A percentile compares a stretch with the other conserved stretches of the same genome.
Evolutionary conservation across 92 coral and sea anemone genomes (phyloP).

Genomic region (Muricea muricata): DNA sequence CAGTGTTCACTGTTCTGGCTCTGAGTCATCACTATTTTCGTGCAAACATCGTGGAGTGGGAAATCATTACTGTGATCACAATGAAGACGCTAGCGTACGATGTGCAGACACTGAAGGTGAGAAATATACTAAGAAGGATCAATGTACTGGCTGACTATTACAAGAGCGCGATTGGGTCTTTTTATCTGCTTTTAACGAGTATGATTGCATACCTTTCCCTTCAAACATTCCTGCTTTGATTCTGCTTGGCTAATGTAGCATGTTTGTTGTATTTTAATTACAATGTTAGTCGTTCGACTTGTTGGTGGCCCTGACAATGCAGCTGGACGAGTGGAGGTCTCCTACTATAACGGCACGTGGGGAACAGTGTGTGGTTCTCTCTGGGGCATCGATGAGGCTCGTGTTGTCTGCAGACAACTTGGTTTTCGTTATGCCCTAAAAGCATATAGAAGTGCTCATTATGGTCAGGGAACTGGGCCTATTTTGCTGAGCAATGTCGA

Average conservation of each 20-base stretch:
- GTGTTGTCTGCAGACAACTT: constrained; percentile 6
- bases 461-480: neutral
- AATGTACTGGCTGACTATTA: no score
- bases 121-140: no score
- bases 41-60: neutral
- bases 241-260: no score
- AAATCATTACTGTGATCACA: neutral
- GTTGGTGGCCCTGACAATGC: neutral
- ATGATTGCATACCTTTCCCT: no score
- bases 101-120: no score
- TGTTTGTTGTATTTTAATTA: no score
- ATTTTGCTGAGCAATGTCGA: neutral
- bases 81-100: neutral
- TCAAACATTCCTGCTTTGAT: no score
- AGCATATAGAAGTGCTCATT: neutral
- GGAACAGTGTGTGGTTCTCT: neutral
- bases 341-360: neutral
- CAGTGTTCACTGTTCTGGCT: no score
- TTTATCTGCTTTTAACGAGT: no score
- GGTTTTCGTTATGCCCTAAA: constrained; percentile 4
- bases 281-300: neutral
- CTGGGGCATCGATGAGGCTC: neutral
- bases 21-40: no score
- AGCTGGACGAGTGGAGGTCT: neutral
- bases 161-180: no score